Evolutionary conservation across 1,140 invertebrate species (phyloP), one percentile per base, ranked within the genome.

Genomic region (Drosophila nikananu): DNA sequence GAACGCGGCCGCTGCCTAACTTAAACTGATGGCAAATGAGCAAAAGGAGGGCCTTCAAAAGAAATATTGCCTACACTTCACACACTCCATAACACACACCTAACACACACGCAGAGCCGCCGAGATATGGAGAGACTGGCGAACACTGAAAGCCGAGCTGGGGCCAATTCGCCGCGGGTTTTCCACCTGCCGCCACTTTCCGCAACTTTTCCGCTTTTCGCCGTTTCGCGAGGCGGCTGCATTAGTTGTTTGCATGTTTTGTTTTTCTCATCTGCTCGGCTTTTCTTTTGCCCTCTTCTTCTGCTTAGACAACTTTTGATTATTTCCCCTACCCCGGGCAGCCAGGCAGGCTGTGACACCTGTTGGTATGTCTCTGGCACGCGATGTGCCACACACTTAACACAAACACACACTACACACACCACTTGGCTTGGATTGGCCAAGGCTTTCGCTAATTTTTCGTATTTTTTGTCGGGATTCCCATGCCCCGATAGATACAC

Each of bases 51-150:
- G 70, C 68, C 71, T 74, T 74, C 71, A 52, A 42, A 49, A 74
- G 71, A 74, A 74, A 74, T 74, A 74, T 73, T 74, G 71, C 67
- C 67, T 73, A 73, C 71, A 74, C 71, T 74, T 74, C 71, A 74
- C 67, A 73, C 44, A 61, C 32, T 35, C 67, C 42, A 48, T 25
- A 25, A 32, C 61, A 72, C 61, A 30, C 60, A 30, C 48, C 63
- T 44, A 35, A 32, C 62, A 51, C 55, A 46, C 55, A 74, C 71
- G 71, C 71, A 74, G 71, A 73, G 30, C 52, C 68, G 65, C 65
- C 21, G 46, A 25, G 64, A 72, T 54, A 51, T 46, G 59, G 51
- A 49, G 52, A 72, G 49, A 58, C 52, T 51, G 27, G 64, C 48
- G 48, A 70, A 44, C 48, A 68, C 37, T 32, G 35, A 71, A 71